Conservation (phyloP, 1,140 invertebrate species). For the Drosophila nannoptera region DNA sequence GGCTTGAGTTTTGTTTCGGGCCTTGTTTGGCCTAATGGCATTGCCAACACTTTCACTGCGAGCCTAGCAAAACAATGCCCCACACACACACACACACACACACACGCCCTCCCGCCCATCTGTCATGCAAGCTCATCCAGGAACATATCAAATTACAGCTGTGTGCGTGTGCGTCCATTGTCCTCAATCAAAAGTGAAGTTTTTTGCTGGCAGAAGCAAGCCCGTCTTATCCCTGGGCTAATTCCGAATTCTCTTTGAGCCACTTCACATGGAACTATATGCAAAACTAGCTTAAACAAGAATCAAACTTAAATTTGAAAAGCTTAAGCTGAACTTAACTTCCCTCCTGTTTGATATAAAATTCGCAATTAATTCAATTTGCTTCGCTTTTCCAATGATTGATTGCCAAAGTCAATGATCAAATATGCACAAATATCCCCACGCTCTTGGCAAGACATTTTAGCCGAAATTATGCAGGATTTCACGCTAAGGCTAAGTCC, state of each 20-base stretch:
- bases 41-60: conserved; percentile 60
- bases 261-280: not conserved
- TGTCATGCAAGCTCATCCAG: conserved; percentile 61
- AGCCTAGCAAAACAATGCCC: conserved; percentile 62
- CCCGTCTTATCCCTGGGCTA: not conserved
- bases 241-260: conserved; percentile 3
- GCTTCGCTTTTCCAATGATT: not conserved
- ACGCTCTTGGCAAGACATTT: not conserved
- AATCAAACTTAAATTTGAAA: too few relatives aligned
- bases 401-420: not conserved
- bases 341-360: too few relatives aligned
- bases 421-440: not conserved
- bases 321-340: too few relatives aligned
- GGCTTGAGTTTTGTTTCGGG: conserved; percentile 42
- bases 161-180: conserved; percentile 31
- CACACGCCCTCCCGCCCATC: conserved; percentile 5
- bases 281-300: too few relatives aligned
- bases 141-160: conserved; percentile 64
- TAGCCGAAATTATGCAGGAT: not conserved
- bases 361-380: too few relatives aligned
- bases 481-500: not conserved
- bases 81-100: conserved; percentile 17
- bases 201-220: too few relatives aligned
- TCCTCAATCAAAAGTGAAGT: conserved; percentile 17
- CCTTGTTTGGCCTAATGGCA: conserved; percentile 68